Evolutionary conservation across 2,888 invertebrate species (phyloP).

Genomic region (Ochropleura leucogaster): DNA sequence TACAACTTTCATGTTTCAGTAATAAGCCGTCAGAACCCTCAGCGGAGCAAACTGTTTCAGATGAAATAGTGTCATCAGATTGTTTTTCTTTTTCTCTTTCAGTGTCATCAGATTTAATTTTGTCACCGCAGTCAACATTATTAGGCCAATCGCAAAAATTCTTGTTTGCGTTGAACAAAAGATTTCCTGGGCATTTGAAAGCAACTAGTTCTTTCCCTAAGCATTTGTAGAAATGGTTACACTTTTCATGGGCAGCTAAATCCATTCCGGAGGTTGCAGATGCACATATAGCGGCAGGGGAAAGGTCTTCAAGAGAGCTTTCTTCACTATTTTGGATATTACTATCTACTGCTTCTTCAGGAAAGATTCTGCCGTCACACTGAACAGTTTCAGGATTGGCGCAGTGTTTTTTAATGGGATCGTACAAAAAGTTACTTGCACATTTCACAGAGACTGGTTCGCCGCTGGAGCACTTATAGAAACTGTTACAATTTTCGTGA

Average conservation of each 20-base stretch:
- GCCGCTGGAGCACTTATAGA: constrained; percentile 65
- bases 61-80: constrained; percentile 60
- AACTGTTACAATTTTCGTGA: constrained; percentile 70
- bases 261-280: constrained; percentile 59
- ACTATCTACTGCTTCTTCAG: constrained; percentile 14
- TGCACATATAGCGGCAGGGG: constrained; percentile 60
- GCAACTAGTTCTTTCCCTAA: constrained; percentile 61
- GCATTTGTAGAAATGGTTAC: constrained; percentile 73
- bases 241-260: constrained; percentile 70
- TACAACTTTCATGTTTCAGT: constrained; percentile 72
- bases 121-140: constrained; percentile 66
- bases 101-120: constrained; percentile 36
- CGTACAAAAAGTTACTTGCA: constrained; percentile 57
- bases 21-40: constrained; percentile 69
- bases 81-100: constrained; percentile 12
- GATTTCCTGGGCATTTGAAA: constrained; percentile 61
- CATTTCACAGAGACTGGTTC: constrained; percentile 61
- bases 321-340: constrained; percentile 20
- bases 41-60: constrained; percentile 66
- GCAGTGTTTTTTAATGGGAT: constrained; percentile 62
- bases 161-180: constrained; percentile 62
- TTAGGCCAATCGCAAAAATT: constrained; percentile 65
- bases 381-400: constrained; percentile 66
- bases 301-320: not conserved
- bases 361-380: constrained; percentile 63